These are phyloP conservation scores for Battus philenor DNA, from an alignment of 1,140 invertebrate species.

Conservation along the genomic window DNA sequence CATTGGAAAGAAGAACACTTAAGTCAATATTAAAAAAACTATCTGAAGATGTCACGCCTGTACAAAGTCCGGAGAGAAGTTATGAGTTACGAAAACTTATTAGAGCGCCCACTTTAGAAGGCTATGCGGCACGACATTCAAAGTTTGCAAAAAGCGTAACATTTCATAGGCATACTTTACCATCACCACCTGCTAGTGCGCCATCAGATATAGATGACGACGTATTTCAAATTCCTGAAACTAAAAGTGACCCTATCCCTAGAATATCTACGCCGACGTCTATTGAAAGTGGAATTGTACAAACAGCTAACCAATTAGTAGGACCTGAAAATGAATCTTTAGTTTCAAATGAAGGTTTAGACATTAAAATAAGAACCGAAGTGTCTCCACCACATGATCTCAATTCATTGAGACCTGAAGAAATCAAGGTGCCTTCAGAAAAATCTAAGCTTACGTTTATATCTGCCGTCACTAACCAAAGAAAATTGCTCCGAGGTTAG, in stretches of 20 bases:
- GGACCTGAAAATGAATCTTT: slow-evolving; percentile 24
- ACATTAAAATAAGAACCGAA: slow-evolving; percentile 37
- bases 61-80: slow-evolving; percentile 62
- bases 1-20: slow-evolving; percentile 85
- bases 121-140: slow-evolving; percentile 89
- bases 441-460: slow-evolving; percentile 69
- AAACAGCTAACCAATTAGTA: slow-evolving; percentile 31
- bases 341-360: slow-evolving; percentile 26
- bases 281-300: slow-evolving; percentile 18
- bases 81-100: slow-evolving; percentile 81
- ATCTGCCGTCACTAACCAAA: slow-evolving; percentile 68
- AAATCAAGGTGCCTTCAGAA: slow-evolving; percentile 68
- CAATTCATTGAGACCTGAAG: slow-evolving; percentile 61
- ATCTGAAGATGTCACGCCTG: slow-evolving; percentile 78
- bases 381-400: slow-evolving; percentile 48
- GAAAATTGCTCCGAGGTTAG: slow-evolving; percentile 69
- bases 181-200: slow-evolving; percentile 82
- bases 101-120: slow-evolving; percentile 88
- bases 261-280: slow-evolving; percentile 26
- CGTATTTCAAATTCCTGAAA: slow-evolving; percentile 50
- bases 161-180: slow-evolving; percentile 89
- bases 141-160: slow-evolving; percentile 93
- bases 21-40: slow-evolving; percentile 91
- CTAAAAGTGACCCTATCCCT: slow-evolving; percentile 21
- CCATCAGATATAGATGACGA: slow-evolving; percentile 43